Evolutionary conservation across 2,797 vertebrate genomes (phyloP), one percentile per base, ranked within the genome.

Genomic region (Rhinatrema bivittatum): DNA sequence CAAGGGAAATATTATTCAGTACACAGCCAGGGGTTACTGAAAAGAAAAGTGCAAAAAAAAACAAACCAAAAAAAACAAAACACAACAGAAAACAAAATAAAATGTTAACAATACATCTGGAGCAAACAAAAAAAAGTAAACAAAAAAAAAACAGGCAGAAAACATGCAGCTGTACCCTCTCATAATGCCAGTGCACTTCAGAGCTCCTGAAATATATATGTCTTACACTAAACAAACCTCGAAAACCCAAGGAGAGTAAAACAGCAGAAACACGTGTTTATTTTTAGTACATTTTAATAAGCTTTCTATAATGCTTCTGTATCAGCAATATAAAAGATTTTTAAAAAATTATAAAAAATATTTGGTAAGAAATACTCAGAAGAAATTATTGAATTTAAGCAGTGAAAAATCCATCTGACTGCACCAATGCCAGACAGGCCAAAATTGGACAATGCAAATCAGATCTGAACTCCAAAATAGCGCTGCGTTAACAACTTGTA

Each of bases 21-120:
- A 92, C 94, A 98, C 88, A 98, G 91, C 95, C 95, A 98, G 73
- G 91, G 89, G 72, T 93, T 97, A 91, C 93, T 97, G 94, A 80
- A 93, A 87, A 92, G 91, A 87, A 87, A 90, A 90, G 85, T 97
- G 94, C 80, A 93, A 87, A 91, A 91, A 86, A 87, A 96, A 90
- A 90, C 85, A 82, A 94, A 85, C 91, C 70, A 89, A 58, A 65
- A 57, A 62, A 44, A 37, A 57, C 44, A 45, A 67, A 33, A n/a
- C n/a, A n/a, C 51, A 67, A 54, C 57, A 60, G 51, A 46, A n/a
- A 64, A 64, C 20, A 50, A 60, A 49, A 50, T 53, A 57, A 80
- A 65, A 61, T 63, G 67, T 62, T 58, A 65, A 64, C 55, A n/a
- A n/a, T n/a, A n/a, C n/a, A 59, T 61, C 64, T 9, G 10, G 67